Evolutionary conservation across 2,797 vertebrate species (phyloP).

Genomic region (Thripadectes ignobilis): DNA sequence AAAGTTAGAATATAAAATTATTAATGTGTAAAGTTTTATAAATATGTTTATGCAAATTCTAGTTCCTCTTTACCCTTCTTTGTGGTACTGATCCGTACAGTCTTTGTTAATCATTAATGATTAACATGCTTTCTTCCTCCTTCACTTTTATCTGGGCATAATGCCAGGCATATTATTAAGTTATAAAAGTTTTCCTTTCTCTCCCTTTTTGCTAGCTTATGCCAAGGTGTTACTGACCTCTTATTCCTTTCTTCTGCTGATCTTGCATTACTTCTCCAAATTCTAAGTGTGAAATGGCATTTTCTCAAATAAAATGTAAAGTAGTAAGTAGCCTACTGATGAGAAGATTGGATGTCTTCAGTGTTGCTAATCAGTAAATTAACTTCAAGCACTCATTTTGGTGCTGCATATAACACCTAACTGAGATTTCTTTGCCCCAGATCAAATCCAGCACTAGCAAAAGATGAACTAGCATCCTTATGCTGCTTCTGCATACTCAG

Average conservation of each 20-base stretch:
- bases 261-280: neutral
- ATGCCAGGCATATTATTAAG: neutral
- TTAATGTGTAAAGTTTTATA: neutral
- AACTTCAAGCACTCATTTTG: neutral
- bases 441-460: neutral
- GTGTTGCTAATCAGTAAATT: constrained; percentile 18
- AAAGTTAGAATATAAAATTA: neutral
- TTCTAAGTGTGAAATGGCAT: neutral
- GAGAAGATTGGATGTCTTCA: neutral
- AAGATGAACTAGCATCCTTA: neutral
- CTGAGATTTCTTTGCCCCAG: neutral
- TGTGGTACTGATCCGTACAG: neutral
- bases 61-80: neutral
- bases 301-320: neutral
- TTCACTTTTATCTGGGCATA: constrained; percentile 1
- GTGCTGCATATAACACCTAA: neutral
- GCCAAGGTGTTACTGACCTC: neutral
- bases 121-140: neutral
- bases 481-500: neutral
- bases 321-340: neutral
- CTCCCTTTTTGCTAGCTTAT: neutral
- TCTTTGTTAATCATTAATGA: neutral
- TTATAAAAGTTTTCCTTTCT: neutral
- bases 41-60: neutral
- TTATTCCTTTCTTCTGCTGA: neutral